Evolutionary conservation across 23 tunicate species (phyloP).

Genomic region (Halocynthia roretzi): DNA sequence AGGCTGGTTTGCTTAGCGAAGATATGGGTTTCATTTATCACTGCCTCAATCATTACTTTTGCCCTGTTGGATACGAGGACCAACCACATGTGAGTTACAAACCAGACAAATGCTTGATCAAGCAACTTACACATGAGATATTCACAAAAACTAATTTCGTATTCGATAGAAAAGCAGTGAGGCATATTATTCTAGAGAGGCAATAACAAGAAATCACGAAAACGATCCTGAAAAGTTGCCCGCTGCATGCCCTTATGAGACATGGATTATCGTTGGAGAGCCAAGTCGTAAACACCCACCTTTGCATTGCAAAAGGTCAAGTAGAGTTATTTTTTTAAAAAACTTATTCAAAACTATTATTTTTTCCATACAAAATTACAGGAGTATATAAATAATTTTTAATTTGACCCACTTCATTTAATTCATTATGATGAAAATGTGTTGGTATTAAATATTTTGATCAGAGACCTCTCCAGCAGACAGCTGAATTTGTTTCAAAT

Average conservation of each 20-base stretch:
- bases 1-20: constrained; percentile 29
- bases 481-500: too few relatives aligned
- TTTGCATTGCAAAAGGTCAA: constrained; percentile 61
- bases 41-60: constrained; percentile 73
- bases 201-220: background rate
- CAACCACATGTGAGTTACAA: constrained; percentile 41
- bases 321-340: background rate
- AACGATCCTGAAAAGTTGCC: background rate
- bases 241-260: constrained; percentile 7
- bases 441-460: too few relatives aligned
- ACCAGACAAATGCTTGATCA: background rate
- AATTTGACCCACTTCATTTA: too few relatives aligned
- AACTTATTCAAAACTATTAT: background rate
- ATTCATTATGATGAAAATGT: too few relatives aligned
- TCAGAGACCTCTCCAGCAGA: too few relatives aligned
- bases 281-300: constrained; percentile 75
- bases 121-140: background rate
- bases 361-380: too few relatives aligned
- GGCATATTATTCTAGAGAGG: constrained; percentile 14
- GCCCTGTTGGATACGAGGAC: constrained; percentile 75
- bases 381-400: too few relatives aligned
- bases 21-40: constrained; percentile 58
- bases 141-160: background rate
- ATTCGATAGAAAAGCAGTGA: constrained; percentile 17
- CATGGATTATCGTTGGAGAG: constrained; percentile 72